phyloP scores from a whole-genome alignment of 2,888 invertebrate genomes.

The Pollenia labialis region DNA sequence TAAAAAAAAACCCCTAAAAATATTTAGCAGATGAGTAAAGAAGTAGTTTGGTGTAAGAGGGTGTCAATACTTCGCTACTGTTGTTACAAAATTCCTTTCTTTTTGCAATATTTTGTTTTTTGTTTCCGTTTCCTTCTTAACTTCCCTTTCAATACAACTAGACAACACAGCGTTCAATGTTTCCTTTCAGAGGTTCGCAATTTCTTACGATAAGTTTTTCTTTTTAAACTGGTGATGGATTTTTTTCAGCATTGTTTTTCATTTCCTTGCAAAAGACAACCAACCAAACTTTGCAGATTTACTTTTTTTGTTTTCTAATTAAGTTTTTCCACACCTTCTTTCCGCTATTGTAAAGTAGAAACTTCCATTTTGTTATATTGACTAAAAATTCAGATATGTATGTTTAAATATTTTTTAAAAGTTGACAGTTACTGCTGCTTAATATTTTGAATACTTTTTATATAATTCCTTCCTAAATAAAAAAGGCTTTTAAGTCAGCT shows the following conservation, averaged over 20 bases:
- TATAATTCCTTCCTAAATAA: neutral
- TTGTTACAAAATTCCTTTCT: constrained; percentile 32
- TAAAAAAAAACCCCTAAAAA: neutral
- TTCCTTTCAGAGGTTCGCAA: neutral
- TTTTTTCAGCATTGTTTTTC: constrained; percentile 42
- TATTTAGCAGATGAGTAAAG: neutral
- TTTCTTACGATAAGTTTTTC: neutral
- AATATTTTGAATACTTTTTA: neutral
- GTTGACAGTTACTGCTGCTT: neutral
- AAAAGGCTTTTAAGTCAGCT: neutral
- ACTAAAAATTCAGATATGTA: constrained; percentile 1
- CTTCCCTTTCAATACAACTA: neutral
- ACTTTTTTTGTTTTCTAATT: neutral
- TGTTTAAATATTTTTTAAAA: constrained; percentile 6
- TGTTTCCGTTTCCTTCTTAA: constrained; percentile 42
- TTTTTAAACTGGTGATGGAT: constrained; percentile 4
- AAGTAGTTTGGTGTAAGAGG: neutral
- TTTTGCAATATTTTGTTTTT: neutral
- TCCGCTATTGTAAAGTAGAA: constrained; percentile 21
- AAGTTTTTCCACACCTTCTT: neutral
- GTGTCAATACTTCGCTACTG: neutral
- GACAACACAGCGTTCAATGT: neutral
- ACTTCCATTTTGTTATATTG: neutral
- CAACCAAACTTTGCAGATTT: neutral
- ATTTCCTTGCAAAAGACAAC: constrained; percentile 22